Base-by-base conservation (phyloP, 2,113 vertebrate genomes). In the Stigmatopora nigra region DNA sequence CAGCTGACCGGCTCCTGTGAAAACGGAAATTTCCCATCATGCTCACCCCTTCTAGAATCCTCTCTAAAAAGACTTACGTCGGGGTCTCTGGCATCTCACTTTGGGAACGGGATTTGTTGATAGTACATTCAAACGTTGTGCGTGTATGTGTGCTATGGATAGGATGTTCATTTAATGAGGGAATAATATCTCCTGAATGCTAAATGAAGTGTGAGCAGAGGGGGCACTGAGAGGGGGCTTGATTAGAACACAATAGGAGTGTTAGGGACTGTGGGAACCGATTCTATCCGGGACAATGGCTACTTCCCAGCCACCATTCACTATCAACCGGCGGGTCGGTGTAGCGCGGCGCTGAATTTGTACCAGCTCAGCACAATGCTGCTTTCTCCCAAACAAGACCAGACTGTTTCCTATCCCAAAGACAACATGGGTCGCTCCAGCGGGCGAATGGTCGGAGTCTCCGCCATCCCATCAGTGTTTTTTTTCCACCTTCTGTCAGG, bases 371-470 rank as follows among this genome's bases (percentile, higher is more conserved):
- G 87, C 85, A 88, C 82, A 88, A 87, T 86, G 83, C 78, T 71
- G 83, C 87, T 78, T 87, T 88, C 83, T 88, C 82, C 81, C 81
- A 84, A 87, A 88, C 87, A 88, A 87, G 82, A 75, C 81, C 82
- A 86, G 85, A 87, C 85, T 88, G 85, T 88, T 88, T 88, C 85
- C 82, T 88, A 74, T 83, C 82, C 82, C 82, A 87, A 85, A 85
- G 82, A 87, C 85, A 85, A 86, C 84, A 87, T 82, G 78, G 79
- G 73, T 53, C 80, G 78, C 75, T 73, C 82, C 68, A 76, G 73
- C 76, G 78, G 66, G 80, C 48, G 83, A 78, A 85, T 84, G 25
- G 25, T 31, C 25, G 1, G 25, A 83, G 84, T 56, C 74, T 73
- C 72, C 71, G 63, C 82, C 87, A 78, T 84, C 87, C 84, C 78